phyloP scores from a whole-genome alignment of 2,797 vertebrate genomes.

The Sardinella longiceps region DNA sequence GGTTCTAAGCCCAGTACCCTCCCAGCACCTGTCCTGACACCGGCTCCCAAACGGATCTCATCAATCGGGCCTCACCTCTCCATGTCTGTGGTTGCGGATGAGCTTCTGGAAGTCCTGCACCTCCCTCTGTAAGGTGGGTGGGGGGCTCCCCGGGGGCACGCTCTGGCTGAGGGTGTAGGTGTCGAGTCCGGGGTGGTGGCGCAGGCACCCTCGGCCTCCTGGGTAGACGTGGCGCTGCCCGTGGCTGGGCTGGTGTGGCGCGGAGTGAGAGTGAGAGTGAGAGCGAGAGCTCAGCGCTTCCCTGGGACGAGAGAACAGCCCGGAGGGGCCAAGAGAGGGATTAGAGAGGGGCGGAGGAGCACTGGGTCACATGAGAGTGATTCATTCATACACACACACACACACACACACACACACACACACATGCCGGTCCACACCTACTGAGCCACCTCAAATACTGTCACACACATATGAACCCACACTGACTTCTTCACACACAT shows the following conservation, averaged over 20 bases:
- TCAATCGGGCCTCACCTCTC: constrained; percentile 55
- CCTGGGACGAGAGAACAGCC: constrained; percentile 28
- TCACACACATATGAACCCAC: background rate
- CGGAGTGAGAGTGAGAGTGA: constrained; percentile 29
- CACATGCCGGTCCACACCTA: constrained; percentile 10
- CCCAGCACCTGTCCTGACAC: too few relatives aligned
- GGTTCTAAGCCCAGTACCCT: background rate
- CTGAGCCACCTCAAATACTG: constrained; percentile 35
- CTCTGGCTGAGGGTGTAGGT: constrained; percentile 80
- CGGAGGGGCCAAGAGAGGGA: background rate
- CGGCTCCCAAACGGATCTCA: too few relatives aligned
- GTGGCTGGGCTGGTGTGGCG: constrained; percentile 61
- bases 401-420: constrained; percentile 12
- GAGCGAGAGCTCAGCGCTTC: background rate
- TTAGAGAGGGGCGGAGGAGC: background rate
- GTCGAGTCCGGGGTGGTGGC: constrained; percentile 75
- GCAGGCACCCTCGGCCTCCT: constrained; percentile 73
- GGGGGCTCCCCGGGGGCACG: constrained; percentile 41
- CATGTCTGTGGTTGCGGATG: constrained; percentile 62
- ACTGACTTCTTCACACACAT: constrained; percentile 1
- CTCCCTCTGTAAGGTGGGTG: constrained; percentile 63
- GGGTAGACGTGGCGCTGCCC: constrained; percentile 66
- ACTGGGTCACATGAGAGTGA: constrained; percentile 39
- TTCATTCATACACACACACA: constrained; percentile 32
- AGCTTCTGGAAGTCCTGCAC: constrained; percentile 73